These are phyloP conservation scores for Dendrocincla fuliginosa DNA, from an alignment of 2,797 vertebrate genomes.

Conservation along the genomic window DNA sequence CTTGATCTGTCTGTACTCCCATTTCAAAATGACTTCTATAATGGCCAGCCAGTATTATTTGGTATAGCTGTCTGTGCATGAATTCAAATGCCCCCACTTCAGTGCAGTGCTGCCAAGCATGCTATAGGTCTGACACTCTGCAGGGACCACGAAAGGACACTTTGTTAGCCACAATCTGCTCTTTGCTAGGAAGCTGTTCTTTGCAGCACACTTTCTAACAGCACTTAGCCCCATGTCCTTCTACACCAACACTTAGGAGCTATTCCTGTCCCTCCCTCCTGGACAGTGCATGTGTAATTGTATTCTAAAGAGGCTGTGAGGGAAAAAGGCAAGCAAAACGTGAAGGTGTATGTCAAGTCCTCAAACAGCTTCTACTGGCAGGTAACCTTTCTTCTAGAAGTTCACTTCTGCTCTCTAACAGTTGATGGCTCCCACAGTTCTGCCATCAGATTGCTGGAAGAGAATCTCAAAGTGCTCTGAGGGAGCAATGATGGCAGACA, in stretches of 20 bases:
- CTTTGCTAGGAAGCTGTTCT: not conserved
- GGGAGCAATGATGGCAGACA: not conserved
- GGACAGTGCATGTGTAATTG: fast-evolving
- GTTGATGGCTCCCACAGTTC: not conserved
- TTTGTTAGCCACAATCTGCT: not conserved
- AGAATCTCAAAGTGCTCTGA: not conserved
- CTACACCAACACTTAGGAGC: not conserved
- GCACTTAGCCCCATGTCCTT: not conserved
- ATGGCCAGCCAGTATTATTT: not conserved
- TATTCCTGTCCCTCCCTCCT: not conserved
- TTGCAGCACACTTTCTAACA: not conserved
- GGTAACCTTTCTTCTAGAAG: not conserved
- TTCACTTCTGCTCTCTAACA: not conserved
- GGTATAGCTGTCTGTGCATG: not conserved
- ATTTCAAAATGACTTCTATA: slow-evolving; percentile 5
- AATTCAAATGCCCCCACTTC: not conserved
- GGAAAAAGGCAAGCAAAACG: not conserved
- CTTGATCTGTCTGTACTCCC: not conserved
- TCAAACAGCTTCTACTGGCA: not conserved
- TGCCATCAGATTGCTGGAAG: not conserved
- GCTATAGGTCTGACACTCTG: not conserved
- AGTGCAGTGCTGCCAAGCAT: not conserved
- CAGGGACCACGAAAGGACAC: not conserved
- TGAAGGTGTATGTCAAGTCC: not conserved
- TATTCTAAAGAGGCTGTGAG: not conserved